Base-by-base conservation (phyloP, 2,113 vertebrate species). In the Anguilla japonica region DNA sequence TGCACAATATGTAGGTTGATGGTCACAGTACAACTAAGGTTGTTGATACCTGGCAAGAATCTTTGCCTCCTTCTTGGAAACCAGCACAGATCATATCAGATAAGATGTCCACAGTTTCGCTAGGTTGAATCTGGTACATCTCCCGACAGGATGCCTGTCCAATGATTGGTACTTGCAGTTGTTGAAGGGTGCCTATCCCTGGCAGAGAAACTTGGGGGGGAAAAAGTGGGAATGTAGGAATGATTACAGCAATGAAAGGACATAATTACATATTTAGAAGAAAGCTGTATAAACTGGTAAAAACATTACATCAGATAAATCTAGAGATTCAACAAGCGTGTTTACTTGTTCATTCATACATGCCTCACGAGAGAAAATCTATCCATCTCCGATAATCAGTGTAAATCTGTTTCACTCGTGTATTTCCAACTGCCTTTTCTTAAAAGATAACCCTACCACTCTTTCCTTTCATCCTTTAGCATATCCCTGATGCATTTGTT, bases 81-180 rank as follows among this genome's bases (percentile, higher is more conserved):
- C 96, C 96, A 60, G 96, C 96, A 79, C 96, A 96, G 84, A 96
- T 92, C 96, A 96, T 96, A 91, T 95, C 93, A 78, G 18, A 53
- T 53, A 91, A 88, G 86, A 96, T 95, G 90, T 92, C 88, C 79
- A 95, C 82, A 41, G 85, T 15, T 5, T 94, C 89, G 0, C 0
- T 20, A 87, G 91, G 41, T 87, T 41, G 6, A 18, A 85, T 81
- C 9, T 75, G 63, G 90, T 94, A 95, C 95, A 95, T 95, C 8
- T 85, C 41, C 89, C 94, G 92, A 92, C 96, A 96, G 79, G 90
- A 87, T 50, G 41, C 50, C 79, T 90, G 87, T 50, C 93, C 91
- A 60, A 96, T 95, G 91, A 96, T 93, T 90, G 94, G 95, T 90
- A 96, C 92, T 83, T 90, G 3, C 39, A 96, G 94, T 87, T 95